Evolutionary conservation across 2,113 vertebrate species (phyloP).

Genomic region (Ranitomeya imitator): DNA sequence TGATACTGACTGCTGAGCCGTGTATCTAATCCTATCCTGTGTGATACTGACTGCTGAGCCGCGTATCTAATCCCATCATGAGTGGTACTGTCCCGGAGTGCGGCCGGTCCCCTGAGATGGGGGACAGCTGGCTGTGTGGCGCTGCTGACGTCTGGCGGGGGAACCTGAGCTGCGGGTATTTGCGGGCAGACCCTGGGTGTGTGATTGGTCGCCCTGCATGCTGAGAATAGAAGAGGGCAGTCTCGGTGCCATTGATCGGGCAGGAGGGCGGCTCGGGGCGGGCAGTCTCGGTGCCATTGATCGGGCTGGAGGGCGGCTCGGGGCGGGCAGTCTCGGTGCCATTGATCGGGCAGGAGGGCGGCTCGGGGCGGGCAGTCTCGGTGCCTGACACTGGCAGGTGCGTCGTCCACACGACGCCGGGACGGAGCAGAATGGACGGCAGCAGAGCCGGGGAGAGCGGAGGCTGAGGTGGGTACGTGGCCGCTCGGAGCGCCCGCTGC

Average conservation of each 20-base stretch:
- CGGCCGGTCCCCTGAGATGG: not conserved
- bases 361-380: not conserved
- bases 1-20: not conserved
- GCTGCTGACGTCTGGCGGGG: not conserved
- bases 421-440: not conserved
- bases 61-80: not conserved
- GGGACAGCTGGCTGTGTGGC: not conserved
- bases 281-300: too few relatives aligned
- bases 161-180: conserved; percentile 1
- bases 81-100: not conserved
- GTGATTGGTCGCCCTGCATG: not conserved
- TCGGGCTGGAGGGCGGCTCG: not conserved
- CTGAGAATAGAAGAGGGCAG: conserved; percentile 9
- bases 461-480: conserved; percentile 4
- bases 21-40: not conserved
- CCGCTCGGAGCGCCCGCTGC: not conserved
- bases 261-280: too few relatives aligned
- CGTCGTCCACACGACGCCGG: not conserved
- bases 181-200: not conserved
- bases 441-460: not conserved
- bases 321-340: not conserved
- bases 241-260: not conserved
- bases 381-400: conserved; percentile 12
- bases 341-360: not conserved
- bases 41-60: not conserved